A percentile compares a stretch with the other conserved stretches of the same genome.
Conservation (phyloP, 2,113 vertebrate genomes). For the Corapipo altera region DNA sequence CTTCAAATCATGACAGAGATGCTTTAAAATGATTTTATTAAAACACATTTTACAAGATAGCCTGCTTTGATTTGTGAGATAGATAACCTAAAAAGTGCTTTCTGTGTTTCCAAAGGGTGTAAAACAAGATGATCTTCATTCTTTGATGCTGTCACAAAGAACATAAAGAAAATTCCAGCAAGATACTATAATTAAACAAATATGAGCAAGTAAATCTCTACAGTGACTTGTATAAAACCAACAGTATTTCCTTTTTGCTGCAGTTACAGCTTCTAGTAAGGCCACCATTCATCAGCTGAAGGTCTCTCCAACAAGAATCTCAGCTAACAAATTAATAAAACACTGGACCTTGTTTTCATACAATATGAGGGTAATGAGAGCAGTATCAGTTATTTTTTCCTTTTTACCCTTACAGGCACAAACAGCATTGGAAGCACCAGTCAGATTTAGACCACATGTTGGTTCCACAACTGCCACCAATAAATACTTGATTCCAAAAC, state of each 20-base stretch:
- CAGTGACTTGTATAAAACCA: not conserved
- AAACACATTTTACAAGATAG: not conserved
- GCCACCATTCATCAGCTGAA: conserved; percentile 25
- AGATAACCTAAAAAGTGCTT: not conserved
- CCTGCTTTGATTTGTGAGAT: not conserved
- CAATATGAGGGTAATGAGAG: not conserved
- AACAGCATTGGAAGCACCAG: not conserved
- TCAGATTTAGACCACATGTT: conserved; percentile 8
- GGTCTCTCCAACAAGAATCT: not conserved
- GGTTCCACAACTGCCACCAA: conserved; percentile 32
- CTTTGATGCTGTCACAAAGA: not conserved
- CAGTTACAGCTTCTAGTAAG: conserved; percentile 46
- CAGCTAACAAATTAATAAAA: conserved; percentile 2
- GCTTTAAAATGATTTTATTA: not conserved
- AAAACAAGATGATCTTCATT: not conserved
- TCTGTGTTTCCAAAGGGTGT: not conserved
- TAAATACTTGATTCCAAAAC: not conserved
- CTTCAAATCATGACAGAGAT: not conserved
- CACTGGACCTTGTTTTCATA: not conserved
- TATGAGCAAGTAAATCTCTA: conserved; percentile 17
- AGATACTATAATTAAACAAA: conserved; percentile 7
- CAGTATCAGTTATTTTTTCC: not conserved
- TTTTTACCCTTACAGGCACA: not conserved
- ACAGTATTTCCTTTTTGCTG: conserved; percentile 41
- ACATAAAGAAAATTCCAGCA: not conserved